phyloP scores from a whole-genome alignment of 2,888 invertebrate genomes.

The Drosophila colorata region DNA sequence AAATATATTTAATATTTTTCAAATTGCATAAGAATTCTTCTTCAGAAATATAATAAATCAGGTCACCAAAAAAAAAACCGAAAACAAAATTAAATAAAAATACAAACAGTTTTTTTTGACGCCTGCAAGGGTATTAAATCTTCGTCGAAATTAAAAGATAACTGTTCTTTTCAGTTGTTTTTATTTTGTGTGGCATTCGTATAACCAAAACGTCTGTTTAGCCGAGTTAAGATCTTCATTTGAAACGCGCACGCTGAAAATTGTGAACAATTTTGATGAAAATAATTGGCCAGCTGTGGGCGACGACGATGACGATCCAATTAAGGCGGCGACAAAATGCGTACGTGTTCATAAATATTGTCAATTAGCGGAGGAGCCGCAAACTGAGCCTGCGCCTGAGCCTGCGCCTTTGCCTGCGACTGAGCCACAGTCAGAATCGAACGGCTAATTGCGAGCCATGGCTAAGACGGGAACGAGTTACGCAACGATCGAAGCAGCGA shows the following conservation, averaged over 20 bases:
- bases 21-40: no score
- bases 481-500: constrained; percentile 57
- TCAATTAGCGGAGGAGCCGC: constrained; percentile 76
- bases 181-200: constrained; percentile 56
- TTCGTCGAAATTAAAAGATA: background rate
- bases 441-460: constrained; percentile 78
- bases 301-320: constrained; percentile 65
- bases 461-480: constrained; percentile 74
- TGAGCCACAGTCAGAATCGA: background rate
- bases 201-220: constrained; percentile 70
- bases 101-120: no score
- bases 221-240: constrained; percentile 72
- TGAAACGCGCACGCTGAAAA: constrained; percentile 64
- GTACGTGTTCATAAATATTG: constrained; percentile 84
- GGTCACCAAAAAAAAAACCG: no score
- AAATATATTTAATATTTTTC: no score
- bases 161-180: constrained; percentile 4
- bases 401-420: constrained; percentile 17
- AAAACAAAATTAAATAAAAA: no score
- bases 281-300: constrained; percentile 81
- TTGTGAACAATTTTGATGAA: constrained; percentile 81
- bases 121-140: constrained; percentile 3
- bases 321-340: constrained; percentile 77
- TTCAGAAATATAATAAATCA: no score
- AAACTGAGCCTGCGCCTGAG: constrained; percentile 10